Evolutionary conservation across 2,113 vertebrate species (phyloP).

Genomic region (Delphinus delphis): DNA sequence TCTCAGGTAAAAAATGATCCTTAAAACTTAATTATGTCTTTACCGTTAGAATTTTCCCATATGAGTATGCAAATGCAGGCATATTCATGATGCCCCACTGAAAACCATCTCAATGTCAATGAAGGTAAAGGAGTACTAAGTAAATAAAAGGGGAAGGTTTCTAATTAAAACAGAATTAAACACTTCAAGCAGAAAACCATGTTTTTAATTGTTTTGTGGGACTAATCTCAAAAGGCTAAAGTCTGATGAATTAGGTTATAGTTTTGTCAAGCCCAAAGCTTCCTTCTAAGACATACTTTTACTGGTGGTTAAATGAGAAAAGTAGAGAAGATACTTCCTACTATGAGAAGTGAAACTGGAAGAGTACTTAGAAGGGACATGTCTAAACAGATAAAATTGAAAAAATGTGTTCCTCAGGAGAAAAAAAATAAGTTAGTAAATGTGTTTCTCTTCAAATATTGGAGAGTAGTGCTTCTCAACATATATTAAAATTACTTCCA

Average conservation of each 20-base stretch:
- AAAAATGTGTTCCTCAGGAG: background rate
- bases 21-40: slow-evolving; percentile 39
- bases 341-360: background rate
- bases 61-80: slow-evolving; percentile 30
- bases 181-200: background rate
- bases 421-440: background rate
- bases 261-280: background rate
- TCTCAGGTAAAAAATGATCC: background rate
- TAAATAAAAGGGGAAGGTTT: slow-evolving; percentile 37
- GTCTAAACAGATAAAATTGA: background rate
- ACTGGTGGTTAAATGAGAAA: slow-evolving; percentile 8
- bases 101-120: slow-evolving; percentile 16
- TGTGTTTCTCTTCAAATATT: background rate
- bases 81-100: background rate
- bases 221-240: slow-evolving; percentile 27
- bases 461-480: background rate
- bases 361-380: background rate
- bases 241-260: background rate
- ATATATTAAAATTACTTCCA: background rate
- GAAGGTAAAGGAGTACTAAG: background rate
- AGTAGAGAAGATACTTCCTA: background rate
- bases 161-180: slow-evolving; percentile 61
- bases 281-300: background rate
- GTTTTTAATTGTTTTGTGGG: slow-evolving; percentile 42
- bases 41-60: background rate